These are phyloP conservation scores for Pollachius pollachius DNA, from an alignment of 2,113 vertebrate genomes.

Conservation along the genomic window DNA sequence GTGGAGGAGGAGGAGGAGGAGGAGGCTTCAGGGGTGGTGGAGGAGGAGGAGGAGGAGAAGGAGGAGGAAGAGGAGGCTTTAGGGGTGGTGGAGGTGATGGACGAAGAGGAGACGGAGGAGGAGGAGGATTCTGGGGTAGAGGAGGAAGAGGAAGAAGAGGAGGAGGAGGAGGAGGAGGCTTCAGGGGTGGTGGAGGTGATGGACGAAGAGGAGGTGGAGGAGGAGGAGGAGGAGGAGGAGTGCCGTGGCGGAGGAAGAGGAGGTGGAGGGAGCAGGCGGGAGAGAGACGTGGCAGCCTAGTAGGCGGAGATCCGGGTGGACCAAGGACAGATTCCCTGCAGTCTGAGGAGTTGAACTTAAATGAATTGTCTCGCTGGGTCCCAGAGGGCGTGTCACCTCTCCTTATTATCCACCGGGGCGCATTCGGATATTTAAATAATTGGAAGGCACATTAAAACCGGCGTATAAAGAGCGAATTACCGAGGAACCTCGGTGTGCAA, in stretches of 20 bases:
- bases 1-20: background rate
- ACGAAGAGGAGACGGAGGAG: background rate
- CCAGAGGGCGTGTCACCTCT: conserved; percentile 26
- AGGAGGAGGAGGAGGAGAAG: background rate
- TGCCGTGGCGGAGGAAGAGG: background rate
- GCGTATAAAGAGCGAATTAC: background rate
- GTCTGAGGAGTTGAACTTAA: conserved; percentile 32
- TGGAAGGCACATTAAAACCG: background rate
- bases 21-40: too few species aligned
- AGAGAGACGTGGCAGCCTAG: background rate
- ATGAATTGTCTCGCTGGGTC: conserved; percentile 48
- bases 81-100: background rate
- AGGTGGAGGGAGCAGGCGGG: background rate
- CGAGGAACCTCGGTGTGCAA: conserved; percentile 1
- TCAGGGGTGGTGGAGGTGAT: too few species aligned
- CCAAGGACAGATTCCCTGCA: conserved; percentile 21
- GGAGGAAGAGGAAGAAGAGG: too few species aligned
- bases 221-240: background rate
- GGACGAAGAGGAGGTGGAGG: background rate
- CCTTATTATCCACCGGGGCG: conserved; percentile 19
- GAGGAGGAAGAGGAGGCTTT: background rate
- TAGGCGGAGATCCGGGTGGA: background rate
- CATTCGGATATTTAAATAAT: conserved; percentile 20
- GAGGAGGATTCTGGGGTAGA: too few species aligned
- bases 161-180: background rate